Base-by-base conservation (phyloP, 92 coral and sea anemone genomes). In the Porites divaricata region DNA sequence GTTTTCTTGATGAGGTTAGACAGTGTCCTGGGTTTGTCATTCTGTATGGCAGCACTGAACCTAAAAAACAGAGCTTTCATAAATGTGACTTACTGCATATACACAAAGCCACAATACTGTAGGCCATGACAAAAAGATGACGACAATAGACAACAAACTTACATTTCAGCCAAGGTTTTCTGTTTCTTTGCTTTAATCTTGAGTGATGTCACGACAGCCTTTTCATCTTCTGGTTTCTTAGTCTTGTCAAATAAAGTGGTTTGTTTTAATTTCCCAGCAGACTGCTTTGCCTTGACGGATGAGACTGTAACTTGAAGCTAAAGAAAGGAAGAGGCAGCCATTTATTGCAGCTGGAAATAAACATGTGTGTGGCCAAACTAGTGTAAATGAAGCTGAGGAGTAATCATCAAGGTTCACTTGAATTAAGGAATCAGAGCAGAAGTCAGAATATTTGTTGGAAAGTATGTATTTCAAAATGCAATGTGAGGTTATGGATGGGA, bases 101-200 rank as follows among this genome's bases (percentile, higher is more conserved):
- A 17, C 26, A 14, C 15, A 53, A 14, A 53, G 15, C 58, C 58
- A 53, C 58, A 53, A 53, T 13, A 53, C 58, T 53, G 11, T 9
- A 0, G 9, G 11, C 58, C 0, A 53, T 2, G 8, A 9, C 58
- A 53, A 53, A 53, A 10, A 16, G 62, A 57, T 35, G 15, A 57
- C 10, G 68, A 10, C 24, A 23, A 24, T 0, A 9, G 17, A 8
- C 54, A 4, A 67, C 1, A 75, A 41, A 50, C 95, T 71, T 84
- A 94, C 98, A 94, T 94, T 86, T 94, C 93, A 23, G 98, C 86
- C 80, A 94, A 63, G 1, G 98, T 94, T 70, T 94, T 89, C 79
- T 94, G 98, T 67, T 91, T 91, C 83, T 93, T 93, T 64, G 81
- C 26, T 52, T 63, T 76, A 26, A 74, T 67, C 83, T 78, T 85